Conservation (phyloP, 2,888 invertebrate genomes). For the Metacarcinus magister region DNA sequence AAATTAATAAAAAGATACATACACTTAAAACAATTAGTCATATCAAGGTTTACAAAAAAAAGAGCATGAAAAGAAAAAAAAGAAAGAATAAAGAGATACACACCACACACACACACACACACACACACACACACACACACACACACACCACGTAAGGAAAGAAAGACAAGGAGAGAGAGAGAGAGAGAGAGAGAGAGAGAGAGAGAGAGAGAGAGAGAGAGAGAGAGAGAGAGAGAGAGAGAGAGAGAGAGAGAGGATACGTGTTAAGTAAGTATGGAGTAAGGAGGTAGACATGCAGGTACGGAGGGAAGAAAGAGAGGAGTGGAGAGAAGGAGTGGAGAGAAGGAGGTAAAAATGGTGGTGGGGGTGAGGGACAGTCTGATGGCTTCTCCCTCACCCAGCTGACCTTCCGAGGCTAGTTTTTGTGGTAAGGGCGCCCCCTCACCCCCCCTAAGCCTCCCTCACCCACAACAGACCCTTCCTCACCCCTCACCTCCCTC, state of each 20-base stretch:
- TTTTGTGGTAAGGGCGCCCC: not conserved
- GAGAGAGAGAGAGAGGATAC: not conserved
- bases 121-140: too few species aligned
- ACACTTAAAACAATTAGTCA: too few species aligned
- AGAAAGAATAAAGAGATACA: not conserved
- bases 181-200: not conserved
- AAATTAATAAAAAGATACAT: not conserved
- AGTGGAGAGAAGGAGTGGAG: not conserved
- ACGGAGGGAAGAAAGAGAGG: not conserved
- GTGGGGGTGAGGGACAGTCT: not conserved
- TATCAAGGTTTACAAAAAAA: not conserved
- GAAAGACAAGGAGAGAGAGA: not conserved
- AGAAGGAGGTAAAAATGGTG: not conserved
- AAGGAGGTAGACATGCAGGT: too few species aligned
- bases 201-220: conserved; percentile 26
- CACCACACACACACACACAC: too few species aligned
- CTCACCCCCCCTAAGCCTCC: not conserved
- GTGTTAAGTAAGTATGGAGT: not conserved
- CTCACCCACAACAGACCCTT: not conserved
- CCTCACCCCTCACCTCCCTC: too few species aligned
- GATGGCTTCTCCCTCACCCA: not conserved
- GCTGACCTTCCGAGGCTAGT: not conserved
- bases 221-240: conserved; percentile 26
- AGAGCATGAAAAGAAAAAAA: not conserved
- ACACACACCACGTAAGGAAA: too few species aligned